Base-by-base conservation (phyloP, 2,113 vertebrate genomes). In the Sardina pilchardus region DNA sequence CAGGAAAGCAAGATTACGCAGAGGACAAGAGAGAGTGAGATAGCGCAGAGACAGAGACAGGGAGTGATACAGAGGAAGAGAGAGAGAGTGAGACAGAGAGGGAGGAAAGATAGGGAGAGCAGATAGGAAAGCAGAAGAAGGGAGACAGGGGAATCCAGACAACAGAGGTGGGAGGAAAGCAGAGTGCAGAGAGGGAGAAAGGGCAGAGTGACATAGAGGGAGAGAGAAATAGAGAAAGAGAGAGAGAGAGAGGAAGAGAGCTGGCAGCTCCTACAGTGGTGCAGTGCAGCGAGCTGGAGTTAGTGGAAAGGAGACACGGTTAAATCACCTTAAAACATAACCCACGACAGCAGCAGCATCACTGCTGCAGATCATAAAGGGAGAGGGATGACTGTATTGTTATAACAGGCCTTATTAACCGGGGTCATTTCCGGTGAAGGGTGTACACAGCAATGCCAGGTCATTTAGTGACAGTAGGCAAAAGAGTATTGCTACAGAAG, bases 101-200 rank as follows among this genome's bases (percentile, higher is more conserved):
- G 10, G 10, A 75, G 50, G 30, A 36, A 10, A 34, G 30, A 17
- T 1, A 78, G 34, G 14, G 71, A 78, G 71, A 78, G 26, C 1
- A 26, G 80, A 50, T 50, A 24, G 44, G 84, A 53, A 30, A 75
- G 47, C 80, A 17, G 26, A 14, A 78, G 10, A 30, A 87, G 53
- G 14, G 53, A 82, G 19, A 5, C 42, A 85, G 0, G 44, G 5
- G 53, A 24, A 59, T 59, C 19, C 21, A 59, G 53, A 59, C 19
- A 84, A 84, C 67, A 83, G 59, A 50, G 53, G 34, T 1, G 48
- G 53, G 81, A 34, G 59, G 84, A 53, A 43, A 75, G 63, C 83
- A 17, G 39, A 24, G 43, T n/a, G 48, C 83, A 75, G 17, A 26
- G 19, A 87, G 42, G 24, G 39, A 81, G 17, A 4, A 43, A 56